A percentile compares a stretch with the other conserved stretches of the same genome.
Evolutionary conservation across 2,888 invertebrate genomes (phyloP).

Genomic region (Diploptera punctata): DNA sequence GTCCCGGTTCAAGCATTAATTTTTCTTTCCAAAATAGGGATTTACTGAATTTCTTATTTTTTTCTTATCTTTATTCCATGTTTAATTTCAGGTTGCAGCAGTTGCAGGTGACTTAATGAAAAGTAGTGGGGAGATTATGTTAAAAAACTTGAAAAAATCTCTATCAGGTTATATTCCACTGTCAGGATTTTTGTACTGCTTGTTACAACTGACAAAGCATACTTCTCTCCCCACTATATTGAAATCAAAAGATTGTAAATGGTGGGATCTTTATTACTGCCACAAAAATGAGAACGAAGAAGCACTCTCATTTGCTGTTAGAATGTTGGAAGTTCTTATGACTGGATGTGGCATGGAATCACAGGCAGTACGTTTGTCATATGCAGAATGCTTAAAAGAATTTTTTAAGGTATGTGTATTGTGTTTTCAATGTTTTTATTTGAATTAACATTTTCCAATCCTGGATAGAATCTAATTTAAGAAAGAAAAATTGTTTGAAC

Average conservation of each 20-base stretch:
- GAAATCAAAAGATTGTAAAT: constrained; percentile 50
- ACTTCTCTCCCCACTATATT: constrained; percentile 59
- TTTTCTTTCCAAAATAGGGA: too few species aligned
- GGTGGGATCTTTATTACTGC: constrained; percentile 47
- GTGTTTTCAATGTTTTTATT: constrained; percentile 48
- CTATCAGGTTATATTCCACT: constrained; percentile 61
- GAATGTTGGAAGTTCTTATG: constrained; percentile 59
- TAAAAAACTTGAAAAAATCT: constrained; percentile 54
- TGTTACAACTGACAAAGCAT: constrained; percentile 59
- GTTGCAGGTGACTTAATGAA: not conserved
- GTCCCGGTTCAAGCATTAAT: too few species aligned
- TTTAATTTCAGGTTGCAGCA: not conserved
- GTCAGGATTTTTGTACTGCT: constrained; percentile 62
- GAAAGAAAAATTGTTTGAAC: too few species aligned
- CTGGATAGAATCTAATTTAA: too few species aligned
- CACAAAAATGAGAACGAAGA: not conserved
- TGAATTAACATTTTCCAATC: too few species aligned
- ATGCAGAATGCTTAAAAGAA: constrained; percentile 19
- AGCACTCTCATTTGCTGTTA: constrained; percentile 53
- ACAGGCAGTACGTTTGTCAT: not conserved
- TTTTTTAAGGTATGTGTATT: constrained; percentile 46
- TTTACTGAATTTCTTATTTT: too few species aligned
- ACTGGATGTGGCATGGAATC: constrained; percentile 54
- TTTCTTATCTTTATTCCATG: too few species aligned
- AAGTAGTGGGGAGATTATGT: constrained; percentile 44